Evolutionary conservation across 2,113 vertebrate species (phyloP).

Genomic region (Sprattus sprattus): DNA sequence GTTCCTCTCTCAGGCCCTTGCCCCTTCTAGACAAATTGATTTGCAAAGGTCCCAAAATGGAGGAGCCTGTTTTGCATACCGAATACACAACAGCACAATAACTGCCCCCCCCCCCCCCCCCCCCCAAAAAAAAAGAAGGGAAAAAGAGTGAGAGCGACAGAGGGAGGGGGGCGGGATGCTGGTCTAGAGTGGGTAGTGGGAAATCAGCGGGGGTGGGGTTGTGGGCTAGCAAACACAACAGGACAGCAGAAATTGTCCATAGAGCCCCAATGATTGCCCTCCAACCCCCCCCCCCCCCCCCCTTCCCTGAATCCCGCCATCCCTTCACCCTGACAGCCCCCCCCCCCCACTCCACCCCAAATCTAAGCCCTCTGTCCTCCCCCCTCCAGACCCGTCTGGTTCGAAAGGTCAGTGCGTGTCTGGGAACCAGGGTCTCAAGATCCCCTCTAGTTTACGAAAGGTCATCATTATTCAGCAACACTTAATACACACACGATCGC

Average conservation of each 20-base stretch:
- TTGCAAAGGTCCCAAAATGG: slow-evolving; percentile 89
- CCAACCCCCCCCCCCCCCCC: slow-evolving; percentile 35
- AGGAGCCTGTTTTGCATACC: slow-evolving; percentile 88
- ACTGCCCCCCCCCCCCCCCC: slow-evolving; percentile 12
- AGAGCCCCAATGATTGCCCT: slow-evolving; percentile 47
- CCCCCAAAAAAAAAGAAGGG: slow-evolving; percentile 49
- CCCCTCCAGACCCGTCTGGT: slow-evolving; percentile 94
- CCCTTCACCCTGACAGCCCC: slow-evolving; percentile 11
- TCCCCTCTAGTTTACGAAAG: slow-evolving; percentile 79
- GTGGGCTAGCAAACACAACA: slow-evolving; percentile 78
- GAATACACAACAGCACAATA: slow-evolving; percentile 85
- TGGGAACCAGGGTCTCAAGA: slow-evolving; percentile 93
- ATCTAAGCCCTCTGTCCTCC: slow-evolving; percentile 31
- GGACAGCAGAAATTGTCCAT: slow-evolving; percentile 83
- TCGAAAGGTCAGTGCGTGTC: slow-evolving; percentile 97
- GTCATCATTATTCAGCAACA: slow-evolving; percentile 77
- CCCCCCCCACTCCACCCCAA: slow-evolving; percentile 53
- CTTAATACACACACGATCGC: slow-evolving; percentile 63
- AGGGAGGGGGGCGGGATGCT: slow-evolving; percentile 22
- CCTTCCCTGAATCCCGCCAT: no score
- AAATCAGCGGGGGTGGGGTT: slow-evolving; percentile 27
- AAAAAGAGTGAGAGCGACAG: slow-evolving; percentile 40
- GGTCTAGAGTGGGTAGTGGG: slow-evolving; percentile 6
- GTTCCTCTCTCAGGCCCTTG: slow-evolving; percentile 67
- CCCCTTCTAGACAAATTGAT: slow-evolving; percentile 94